A percentile compares a stretch with the other conserved stretches of the same genome.
Evolutionary conservation across 2,797 vertebrate genomes (phyloP).

Genomic region (Otolemur crassicaudatus): DNA sequence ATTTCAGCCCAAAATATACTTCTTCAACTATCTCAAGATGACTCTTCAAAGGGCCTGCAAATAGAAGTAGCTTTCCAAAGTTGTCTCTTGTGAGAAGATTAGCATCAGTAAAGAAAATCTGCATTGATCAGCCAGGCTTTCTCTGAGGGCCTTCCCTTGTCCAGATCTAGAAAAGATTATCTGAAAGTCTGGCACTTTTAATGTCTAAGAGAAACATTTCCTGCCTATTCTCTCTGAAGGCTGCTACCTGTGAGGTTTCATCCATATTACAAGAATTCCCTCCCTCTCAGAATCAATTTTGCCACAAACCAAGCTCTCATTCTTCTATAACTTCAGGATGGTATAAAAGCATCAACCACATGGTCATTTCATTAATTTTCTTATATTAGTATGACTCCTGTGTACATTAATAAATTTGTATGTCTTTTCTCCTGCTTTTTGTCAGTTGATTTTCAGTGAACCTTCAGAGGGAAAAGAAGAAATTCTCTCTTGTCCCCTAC

Average conservation of each 20-base stretch:
- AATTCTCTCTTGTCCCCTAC: background rate
- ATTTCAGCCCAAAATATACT: background rate
- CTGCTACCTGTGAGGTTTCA: background rate
- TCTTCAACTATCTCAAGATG: background rate
- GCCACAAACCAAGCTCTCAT: background rate
- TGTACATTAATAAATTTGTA: background rate
- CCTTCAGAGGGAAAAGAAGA: background rate
- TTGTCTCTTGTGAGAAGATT: background rate
- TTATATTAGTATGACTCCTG: background rate
- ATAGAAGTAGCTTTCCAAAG: background rate
- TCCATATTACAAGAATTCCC: background rate
- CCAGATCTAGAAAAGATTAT: background rate
- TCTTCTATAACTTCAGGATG: background rate
- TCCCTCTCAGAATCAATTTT: background rate
- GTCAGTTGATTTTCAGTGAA: background rate
- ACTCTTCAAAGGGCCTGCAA: background rate
- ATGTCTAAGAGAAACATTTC: background rate
- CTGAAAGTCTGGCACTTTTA: background rate
- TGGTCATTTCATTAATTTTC: background rate
- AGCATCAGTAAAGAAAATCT: background rate
- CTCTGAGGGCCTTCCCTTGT: background rate
- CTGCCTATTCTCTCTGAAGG: background rate
- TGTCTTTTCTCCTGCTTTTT: background rate
- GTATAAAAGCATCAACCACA: background rate
- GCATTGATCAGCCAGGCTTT: background rate